Conservation (phyloP, 2,113 vertebrate genomes). For the Callorhinus ursinus region DNA sequence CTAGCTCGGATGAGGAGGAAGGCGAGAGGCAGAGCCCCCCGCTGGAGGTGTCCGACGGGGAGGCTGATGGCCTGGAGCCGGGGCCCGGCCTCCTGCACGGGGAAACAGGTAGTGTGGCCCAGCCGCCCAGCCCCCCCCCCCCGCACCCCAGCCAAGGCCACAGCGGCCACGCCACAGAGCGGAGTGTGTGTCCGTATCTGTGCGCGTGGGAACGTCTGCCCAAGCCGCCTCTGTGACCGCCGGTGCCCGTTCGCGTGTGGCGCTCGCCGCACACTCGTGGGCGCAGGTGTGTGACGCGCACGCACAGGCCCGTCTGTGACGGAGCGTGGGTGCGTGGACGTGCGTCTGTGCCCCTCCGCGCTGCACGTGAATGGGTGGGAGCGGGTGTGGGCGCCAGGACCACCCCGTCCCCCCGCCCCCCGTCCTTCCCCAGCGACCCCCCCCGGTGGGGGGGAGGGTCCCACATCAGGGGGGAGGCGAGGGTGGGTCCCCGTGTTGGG, state of each 20-base stretch:
- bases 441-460: too few species aligned
- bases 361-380: not conserved
- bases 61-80: conserved; percentile 90
- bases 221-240: accelerated
- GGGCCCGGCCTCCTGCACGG: conserved; percentile 88
- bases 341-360: not conserved
- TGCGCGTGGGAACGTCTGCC: not conserved
- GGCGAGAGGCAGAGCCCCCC: conserved; percentile 93
- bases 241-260: accelerated
- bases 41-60: conserved; percentile 96
- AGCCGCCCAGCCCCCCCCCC: not conserved
- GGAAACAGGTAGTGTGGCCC: conserved; percentile 90
- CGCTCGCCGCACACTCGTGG: too few species aligned
- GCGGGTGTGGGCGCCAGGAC: not conserved
- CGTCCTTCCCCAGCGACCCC: not conserved
- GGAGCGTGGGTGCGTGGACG: not conserved
- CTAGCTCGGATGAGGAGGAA: conserved; percentile 97
- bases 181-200: not conserved
- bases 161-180: not conserved
- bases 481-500: accelerated
- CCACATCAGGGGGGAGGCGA: accelerated
- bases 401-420: too few species aligned
- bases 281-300: not conserved
- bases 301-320: not conserved
- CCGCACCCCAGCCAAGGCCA: not conserved